A percentile compares a stretch with the other conserved stretches of the same genome.
Conservation (phyloP, 1,140 invertebrate species). For the Cyrtorhinus lividipennis region DNA sequence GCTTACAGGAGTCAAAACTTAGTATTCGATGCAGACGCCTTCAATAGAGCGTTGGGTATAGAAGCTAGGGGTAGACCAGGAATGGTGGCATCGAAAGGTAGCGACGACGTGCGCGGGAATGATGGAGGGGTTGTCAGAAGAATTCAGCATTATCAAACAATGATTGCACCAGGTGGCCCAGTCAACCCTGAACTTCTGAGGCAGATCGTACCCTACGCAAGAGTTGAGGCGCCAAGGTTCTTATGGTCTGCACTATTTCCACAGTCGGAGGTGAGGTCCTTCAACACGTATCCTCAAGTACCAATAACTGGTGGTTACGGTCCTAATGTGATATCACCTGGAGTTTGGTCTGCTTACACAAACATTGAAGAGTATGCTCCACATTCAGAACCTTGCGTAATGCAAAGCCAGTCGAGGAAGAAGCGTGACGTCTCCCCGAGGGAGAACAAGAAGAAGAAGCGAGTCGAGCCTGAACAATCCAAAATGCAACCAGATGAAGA, state of each 20-base stretch:
- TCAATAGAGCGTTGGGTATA: constrained; percentile 7
- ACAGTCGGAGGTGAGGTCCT: too few species aligned
- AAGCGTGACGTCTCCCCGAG: background rate
- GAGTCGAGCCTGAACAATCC: background rate
- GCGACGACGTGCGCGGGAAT: background rate
- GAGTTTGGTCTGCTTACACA: constrained; percentile 24
- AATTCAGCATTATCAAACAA: constrained; percentile 19
- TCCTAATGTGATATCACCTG: too few species aligned
- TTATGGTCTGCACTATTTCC: too few species aligned
- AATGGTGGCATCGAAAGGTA: background rate
- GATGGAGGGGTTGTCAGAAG: constrained; percentile 5
- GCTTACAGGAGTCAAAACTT: background rate
- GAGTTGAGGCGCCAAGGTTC: background rate
- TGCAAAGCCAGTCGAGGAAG: constrained; percentile 8
- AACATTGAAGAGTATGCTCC: constrained; percentile 43
- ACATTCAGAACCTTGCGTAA: constrained; percentile 34
- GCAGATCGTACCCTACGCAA: background rate
- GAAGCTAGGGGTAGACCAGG: background rate
- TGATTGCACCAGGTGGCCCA: background rate
- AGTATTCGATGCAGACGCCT: background rate
- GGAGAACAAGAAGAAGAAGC: constrained; percentile 1
- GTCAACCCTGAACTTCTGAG: background rate
- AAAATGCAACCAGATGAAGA: constrained; percentile 25
- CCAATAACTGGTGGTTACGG: too few species aligned
- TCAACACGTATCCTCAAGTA: too few species aligned